Percentiles rank a stretch among this genome's conserved stretches.
Conservation (phyloP, 2,888 invertebrate species). For the Acleris holmiana region DNA sequence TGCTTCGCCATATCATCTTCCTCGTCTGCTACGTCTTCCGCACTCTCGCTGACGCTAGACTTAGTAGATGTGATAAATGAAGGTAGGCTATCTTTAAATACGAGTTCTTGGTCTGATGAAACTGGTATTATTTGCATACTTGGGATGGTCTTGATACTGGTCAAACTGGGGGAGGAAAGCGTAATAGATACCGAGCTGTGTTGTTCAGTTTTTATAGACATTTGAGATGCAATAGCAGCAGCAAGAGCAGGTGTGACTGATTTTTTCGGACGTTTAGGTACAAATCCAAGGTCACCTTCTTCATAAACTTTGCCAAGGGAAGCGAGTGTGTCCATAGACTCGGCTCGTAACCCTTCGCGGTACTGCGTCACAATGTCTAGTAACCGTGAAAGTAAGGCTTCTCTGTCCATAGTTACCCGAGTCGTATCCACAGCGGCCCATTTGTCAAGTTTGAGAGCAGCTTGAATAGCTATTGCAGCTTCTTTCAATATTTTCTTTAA, state of each 20-base stretch:
- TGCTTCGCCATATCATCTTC: constrained; percentile 55
- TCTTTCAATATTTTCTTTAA: constrained; percentile 85
- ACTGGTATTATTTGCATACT: constrained; percentile 63
- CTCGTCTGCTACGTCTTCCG: constrained; percentile 50
- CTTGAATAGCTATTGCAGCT: constrained; percentile 85
- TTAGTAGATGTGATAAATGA: constrained; percentile 69
- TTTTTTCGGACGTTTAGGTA: constrained; percentile 77
- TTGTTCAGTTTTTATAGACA: constrained; percentile 47
- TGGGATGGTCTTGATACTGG: constrained; percentile 69
- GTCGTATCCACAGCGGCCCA: constrained; percentile 65
- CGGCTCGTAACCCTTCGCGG: constrained; percentile 66
- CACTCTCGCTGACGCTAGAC: constrained; percentile 50
- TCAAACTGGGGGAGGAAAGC: constrained; percentile 53
- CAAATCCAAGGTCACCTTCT: constrained; percentile 87
- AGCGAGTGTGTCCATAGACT: constrained; percentile 72
- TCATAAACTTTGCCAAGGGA: constrained; percentile 84
- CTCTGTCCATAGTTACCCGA: constrained; percentile 72
- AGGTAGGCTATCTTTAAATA: constrained; percentile 62
- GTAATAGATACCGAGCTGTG: constrained; percentile 44
- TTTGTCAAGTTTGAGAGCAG: constrained; percentile 80
- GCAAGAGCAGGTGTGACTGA: constrained; percentile 45
- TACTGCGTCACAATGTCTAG: constrained; percentile 79
- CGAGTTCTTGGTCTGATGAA: constrained; percentile 47
- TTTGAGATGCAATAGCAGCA: constrained; percentile 43
- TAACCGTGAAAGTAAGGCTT: constrained; percentile 82